Conservation (phyloP, 2,113 vertebrate genomes). For the Mesitornis unicolor region DNA sequence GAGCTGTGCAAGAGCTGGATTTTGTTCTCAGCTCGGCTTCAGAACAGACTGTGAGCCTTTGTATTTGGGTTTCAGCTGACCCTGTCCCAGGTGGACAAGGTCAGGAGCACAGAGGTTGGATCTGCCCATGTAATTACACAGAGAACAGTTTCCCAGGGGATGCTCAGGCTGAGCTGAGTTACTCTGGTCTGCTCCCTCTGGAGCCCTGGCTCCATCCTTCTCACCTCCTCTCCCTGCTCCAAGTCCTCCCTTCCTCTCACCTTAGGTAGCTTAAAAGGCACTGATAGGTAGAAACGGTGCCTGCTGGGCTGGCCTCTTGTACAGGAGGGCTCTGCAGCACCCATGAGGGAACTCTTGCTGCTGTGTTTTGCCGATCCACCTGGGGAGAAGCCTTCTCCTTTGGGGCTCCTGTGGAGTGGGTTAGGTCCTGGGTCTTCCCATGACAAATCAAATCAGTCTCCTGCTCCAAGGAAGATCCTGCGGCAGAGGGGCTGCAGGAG, state of each 20-base stretch:
- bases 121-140: fast-evolving
- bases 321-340: neutral
- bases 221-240: neutral
- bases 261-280: neutral
- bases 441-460: neutral
- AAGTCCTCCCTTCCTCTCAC: neutral
- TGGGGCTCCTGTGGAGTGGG: neutral
- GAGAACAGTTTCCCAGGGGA: neutral
- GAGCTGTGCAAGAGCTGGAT: neutral
- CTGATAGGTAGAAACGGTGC: neutral
- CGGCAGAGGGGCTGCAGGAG: neutral
- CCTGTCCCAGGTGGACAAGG: neutral
- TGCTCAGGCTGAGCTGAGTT: neutral
- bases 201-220: neutral
- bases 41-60: no score
- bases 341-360: neutral
- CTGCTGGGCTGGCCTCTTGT: neutral
- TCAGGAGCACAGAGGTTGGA: neutral
- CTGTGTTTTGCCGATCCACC: neutral
- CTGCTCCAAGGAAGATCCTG: neutral
- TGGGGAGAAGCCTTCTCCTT: neutral
- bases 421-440: neutral
- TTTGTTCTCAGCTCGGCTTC: neutral
- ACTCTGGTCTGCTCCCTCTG: neutral
- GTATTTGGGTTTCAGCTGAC: neutral